Base-by-base conservation (phyloP, 2,113 vertebrate species). In the Notothenia coriiceps region DNA sequence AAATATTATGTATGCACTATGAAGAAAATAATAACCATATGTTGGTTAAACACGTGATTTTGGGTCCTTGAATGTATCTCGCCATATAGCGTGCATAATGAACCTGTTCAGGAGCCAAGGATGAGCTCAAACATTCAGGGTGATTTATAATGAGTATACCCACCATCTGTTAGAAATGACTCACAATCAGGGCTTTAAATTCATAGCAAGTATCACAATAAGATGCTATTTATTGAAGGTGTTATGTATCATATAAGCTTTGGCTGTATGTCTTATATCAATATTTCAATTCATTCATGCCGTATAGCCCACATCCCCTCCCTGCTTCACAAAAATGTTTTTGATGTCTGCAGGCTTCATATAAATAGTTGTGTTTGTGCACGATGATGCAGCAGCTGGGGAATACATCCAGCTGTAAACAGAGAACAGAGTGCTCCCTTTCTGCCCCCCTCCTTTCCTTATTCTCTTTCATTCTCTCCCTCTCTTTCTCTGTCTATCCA, bases 331-430 rank as follows among this genome's bases (percentile, higher is more conserved):
- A 43, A 40, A 7, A 40, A 40, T 40, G 17, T 73, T 43, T 70
- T 77, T 74, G 66, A 4, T 86, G 70, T 70, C 83, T 88, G 75
- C 71, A 55, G 84, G 87, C 59, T 40, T 84, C 74, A 79, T 64
- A 82, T 79, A 89, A 90, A 84, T 75, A 86, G 78, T 49, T 83
- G 57, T 82, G 83, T 88, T 73, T 86, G 70, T 90, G 80, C 84
- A 50, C 83, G 79, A 49, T 83, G 74, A 87, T 88, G 86, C 85
- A 88, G 84, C 92, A 89, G 73, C 91, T 92, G 89, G 87, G 81
- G 89, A 83, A 83, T 80, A 86, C 64, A 84, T 85, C 77, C 90
- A 87, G 87, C 88, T 90, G 91, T 87, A 85, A 87, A 84, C 57
- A 70, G 59, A 84, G 67, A 72, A 71, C 44, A 78, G 44, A 72